Percentiles rank a stretch among this genome's conserved stretches.
phyloP scores from a whole-genome alignment of 2,888 invertebrate genomes.

The Zeuzera pyrina region DNA sequence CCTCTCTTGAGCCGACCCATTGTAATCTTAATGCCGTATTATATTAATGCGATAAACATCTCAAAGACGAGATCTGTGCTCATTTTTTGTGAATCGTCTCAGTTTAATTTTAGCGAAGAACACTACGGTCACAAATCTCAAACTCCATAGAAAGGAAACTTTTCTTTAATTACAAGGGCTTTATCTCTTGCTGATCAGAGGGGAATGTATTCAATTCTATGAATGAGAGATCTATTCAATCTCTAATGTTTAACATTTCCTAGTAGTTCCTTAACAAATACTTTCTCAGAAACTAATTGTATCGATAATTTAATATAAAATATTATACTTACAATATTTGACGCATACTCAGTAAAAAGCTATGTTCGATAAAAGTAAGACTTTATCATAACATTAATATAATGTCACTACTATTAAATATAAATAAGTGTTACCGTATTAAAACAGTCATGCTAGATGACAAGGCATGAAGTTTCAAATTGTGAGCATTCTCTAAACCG shows the following conservation, averaged over 20 bases:
- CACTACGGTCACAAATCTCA: conserved; percentile 25
- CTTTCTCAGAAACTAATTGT: no score
- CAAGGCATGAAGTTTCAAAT: conserved; percentile 63
- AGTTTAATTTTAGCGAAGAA: conserved; percentile 54
- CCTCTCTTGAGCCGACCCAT: conserved; percentile 66
- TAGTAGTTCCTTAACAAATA: no score
- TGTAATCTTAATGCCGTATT: conserved; percentile 71
- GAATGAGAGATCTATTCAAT: conserved; percentile 33
- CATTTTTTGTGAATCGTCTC: conserved; percentile 42
- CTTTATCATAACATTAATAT: no score
- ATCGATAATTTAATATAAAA: no score
- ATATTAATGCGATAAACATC: conserved; percentile 74
- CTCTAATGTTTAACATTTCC: no score
- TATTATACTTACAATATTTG: no score
- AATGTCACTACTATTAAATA: conserved; percentile 10
- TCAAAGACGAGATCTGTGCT: conserved; percentile 45
- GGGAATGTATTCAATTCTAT: conserved; percentile 52
- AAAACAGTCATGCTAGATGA: conserved; percentile 55
- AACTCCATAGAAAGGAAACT: no score
- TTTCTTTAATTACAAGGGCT: conserved; percentile 45
- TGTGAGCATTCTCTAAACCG: conserved; percentile 43
- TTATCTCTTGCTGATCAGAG: conserved; percentile 47
- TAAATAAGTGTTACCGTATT: conserved; percentile 39
- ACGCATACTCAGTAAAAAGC: no score
- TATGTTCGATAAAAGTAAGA: no score